Evolutionary conservation across 2,888 invertebrate species (phyloP), one percentile per base, ranked within the genome.

Genomic region (Anarsia innoxiella): DNA sequence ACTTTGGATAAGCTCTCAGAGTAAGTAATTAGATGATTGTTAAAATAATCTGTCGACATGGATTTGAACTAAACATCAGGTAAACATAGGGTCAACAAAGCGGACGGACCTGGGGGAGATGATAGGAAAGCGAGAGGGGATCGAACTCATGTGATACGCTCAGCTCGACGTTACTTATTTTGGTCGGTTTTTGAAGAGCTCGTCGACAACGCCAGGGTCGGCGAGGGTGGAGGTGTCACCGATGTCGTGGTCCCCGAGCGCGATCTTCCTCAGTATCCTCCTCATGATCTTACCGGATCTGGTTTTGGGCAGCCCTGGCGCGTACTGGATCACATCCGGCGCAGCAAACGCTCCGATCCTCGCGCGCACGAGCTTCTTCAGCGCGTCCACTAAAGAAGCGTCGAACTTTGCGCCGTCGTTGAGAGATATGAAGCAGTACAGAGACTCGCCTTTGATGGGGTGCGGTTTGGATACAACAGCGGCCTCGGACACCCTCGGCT

Each of bases 221-320:
- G 97, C 97, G 50, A 99, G 82, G 0, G 99, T 98, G 30, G 97
- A 94, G 1, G 90, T 91, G 76, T 99, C 99, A 2, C 99, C 99
- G 26, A 99, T 89, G 50, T 97, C 91, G 31, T 80, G 86, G 65
- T 98, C 97, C 25, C 95, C 94, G 1, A 93, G 79, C 0, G 99
- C 98, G 9, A 99, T 91, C 80, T 98, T 97, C 45, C 97, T 88
- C 43, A 99, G 84, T 40, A 99, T 93, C 46, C 99, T 88, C 42
- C 99, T 89, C 95, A 99, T 98, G 43, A 99, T 98, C 83, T 99
- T 99, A 1, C 99, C 99, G 0, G 98, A 98, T 31, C 98, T 88
- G 0, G 98, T 98, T 79, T 99, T 98, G 0, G 99, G 99, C 45
- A 99, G 84, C 0, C 92, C 94, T 0, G 97, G 95, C 0, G 98